Evolutionary conservation across 1,140 invertebrate species (phyloP), one percentile per base, ranked within the genome.

Genomic region (Maconellicoccus hirsutus): DNA sequence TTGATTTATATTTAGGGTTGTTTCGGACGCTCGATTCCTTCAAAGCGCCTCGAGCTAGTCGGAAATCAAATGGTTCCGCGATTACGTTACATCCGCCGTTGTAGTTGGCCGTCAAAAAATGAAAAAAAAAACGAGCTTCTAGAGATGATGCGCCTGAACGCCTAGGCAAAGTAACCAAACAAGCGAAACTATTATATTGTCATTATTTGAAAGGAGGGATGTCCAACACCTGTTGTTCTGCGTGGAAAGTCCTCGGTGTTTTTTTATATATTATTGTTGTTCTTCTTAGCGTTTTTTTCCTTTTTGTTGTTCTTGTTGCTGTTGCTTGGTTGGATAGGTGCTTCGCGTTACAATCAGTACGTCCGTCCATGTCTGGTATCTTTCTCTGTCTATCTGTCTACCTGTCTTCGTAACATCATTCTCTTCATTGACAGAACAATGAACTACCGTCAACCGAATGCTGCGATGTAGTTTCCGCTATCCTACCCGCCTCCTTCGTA

Each of bases 301-400:
- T 69, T 25, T 21, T 70, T 70, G 6, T 39, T 29, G 69, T 38
- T 70, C 3, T 33, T 29, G 16, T 21, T 70, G 33, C 29, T 19
- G 19, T 39, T 38, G 69, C 23, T 70, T 39, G 14, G 27, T 70
- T 29, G 69, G 27, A 21, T 70, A 29, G 33, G 27, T 29, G 27
- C 69, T 38, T 29, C 33, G 59, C 59, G 27, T 70, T 70, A 29
- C 27, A 29, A 70, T 70, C 33, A 38, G 27, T 70, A 38, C 26
- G 69, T 72, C 71, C 61, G 42, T 72, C 29, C 63, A 26, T 72
- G 59, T 72, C 71, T 72, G 59, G 61, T 33, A 23, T 61, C 42
- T 72, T 25, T 70, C 69, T 70, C 72, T 59, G 66, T 72, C 69
- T 70, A 42, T 72, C 72, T 70, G 29, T 72, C 61, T 66, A 38